Conservation (phyloP, 37 sponge, comb jelly and placozoan genomes). For the Cliona cf. orientalis region DNA sequence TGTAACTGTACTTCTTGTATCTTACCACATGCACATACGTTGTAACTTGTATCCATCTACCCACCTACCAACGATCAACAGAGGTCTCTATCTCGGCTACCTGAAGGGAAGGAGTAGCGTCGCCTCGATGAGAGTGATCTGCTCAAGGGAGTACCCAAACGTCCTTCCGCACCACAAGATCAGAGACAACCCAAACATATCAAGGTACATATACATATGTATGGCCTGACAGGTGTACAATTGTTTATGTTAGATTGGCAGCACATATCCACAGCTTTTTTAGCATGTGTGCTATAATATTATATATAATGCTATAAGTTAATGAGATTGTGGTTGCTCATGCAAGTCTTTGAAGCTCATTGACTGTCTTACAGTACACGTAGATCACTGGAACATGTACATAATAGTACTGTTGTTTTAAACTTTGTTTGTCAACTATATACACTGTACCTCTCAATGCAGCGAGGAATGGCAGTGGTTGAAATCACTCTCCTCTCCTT, state of each 20-base stretch:
- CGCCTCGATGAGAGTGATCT: slow-evolving; percentile 71
- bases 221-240: not conserved
- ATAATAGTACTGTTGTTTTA: no score
- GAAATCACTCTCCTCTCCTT: slow-evolving; percentile 24
- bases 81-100: slow-evolving; percentile 89
- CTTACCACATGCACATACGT: no score
- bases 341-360: no score
- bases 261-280: no score
- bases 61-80: no score
- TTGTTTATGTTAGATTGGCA: no score
- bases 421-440: not conserved
- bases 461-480: slow-evolving; percentile 84
- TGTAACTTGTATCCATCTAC: no score
- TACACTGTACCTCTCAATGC: not conserved
- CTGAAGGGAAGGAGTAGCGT: slow-evolving; percentile 71
- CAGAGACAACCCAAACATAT: slow-evolving; percentile 76
- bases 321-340: no score
- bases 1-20: no score
- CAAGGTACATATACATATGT: slow-evolving; percentile 26
- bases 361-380: no score
- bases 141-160: slow-evolving; percentile 61
- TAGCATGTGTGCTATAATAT: not conserved
- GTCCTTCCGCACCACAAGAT: slow-evolving; percentile 74
- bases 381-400: no score
- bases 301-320: not conserved